phyloP scores from a whole-genome alignment of 2,888 invertebrate genomes.

The Drosophila paramelanica region DNA sequence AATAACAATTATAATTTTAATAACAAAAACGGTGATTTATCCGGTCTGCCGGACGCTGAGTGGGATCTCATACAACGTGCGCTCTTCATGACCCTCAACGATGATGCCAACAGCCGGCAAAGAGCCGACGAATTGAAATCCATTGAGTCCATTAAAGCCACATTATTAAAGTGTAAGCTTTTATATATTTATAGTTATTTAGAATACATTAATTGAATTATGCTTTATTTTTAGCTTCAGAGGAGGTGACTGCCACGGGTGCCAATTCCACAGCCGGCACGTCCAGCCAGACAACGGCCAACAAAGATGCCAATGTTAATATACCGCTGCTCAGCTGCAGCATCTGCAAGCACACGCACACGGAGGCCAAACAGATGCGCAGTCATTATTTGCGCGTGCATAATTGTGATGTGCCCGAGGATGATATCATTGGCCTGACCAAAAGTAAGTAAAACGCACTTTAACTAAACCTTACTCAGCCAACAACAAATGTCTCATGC shows the following conservation, averaged over 20 bases:
- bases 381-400: slow-evolving; percentile 59
- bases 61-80: slow-evolving; percentile 69
- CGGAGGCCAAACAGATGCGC: slow-evolving; percentile 66
- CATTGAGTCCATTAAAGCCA: slow-evolving; percentile 52
- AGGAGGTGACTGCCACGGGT: slow-evolving; percentile 18
- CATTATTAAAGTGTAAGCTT: slow-evolving; percentile 43
- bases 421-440: slow-evolving; percentile 69
- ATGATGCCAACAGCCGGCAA: slow-evolving; percentile 36
- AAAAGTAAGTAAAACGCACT: slow-evolving; percentile 48
- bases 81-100: slow-evolving; percentile 70
- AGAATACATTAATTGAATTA: neutral
- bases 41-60: slow-evolving; percentile 52
- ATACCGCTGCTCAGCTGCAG: slow-evolving; percentile 64
- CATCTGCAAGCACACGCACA: slow-evolving; percentile 57
- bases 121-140: slow-evolving; percentile 29
- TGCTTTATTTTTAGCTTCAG: slow-evolving; percentile 25
- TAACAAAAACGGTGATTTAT: slow-evolving; percentile 60
- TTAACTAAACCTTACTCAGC: neutral
- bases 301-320: slow-evolving; percentile 29
- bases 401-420: slow-evolving; percentile 63
- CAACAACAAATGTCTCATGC: too few relatives aligned
- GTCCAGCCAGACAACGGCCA: slow-evolving; percentile 26
- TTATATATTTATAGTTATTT: neutral
- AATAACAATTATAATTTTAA: slow-evolving; percentile 71
- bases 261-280: neutral